Conservation (phyloP, 1,140 invertebrate species). For the Ruditapes philippinarum region DNA sequence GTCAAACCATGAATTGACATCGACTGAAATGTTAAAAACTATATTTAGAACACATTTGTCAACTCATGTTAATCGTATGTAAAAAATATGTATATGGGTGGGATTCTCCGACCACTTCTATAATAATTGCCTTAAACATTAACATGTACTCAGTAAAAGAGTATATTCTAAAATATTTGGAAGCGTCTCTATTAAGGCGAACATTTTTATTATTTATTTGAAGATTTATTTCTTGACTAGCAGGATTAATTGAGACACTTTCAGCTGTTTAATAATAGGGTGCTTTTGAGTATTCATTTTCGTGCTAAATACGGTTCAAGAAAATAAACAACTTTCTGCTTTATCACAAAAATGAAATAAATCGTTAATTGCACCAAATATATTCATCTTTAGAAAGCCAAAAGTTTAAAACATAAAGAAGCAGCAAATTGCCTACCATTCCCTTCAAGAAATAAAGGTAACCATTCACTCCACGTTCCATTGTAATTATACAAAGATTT, state of each 20-base stretch:
- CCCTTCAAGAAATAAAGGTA: slow-evolving; percentile 53
- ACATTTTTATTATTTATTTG: neutral
- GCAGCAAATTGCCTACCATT: slow-evolving; percentile 61
- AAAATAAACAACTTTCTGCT: no score
- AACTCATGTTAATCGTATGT: neutral
- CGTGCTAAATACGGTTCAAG: no score
- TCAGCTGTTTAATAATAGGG: no score
- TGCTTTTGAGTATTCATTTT: no score
- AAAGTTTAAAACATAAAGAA: no score
- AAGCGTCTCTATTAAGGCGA: no score
- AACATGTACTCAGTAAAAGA: neutral
- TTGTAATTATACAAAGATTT: slow-evolving; percentile 43
- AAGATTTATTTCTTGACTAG: neutral
- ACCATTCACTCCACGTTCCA: slow-evolving; percentile 52
- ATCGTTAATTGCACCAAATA: no score
- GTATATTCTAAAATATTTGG: no score
- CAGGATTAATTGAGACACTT: no score
- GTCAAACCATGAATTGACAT: slow-evolving; percentile 67
- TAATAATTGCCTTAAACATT: neutral
- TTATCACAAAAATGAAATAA: no score
- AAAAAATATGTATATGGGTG: neutral
- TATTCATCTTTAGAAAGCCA: no score
- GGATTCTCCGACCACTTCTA: neutral
- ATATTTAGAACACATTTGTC: neutral
- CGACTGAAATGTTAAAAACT: slow-evolving; percentile 56